Evolutionary conservation across 2,888 invertebrate species (phyloP).

Genomic region (Augochlorella aurata): DNA sequence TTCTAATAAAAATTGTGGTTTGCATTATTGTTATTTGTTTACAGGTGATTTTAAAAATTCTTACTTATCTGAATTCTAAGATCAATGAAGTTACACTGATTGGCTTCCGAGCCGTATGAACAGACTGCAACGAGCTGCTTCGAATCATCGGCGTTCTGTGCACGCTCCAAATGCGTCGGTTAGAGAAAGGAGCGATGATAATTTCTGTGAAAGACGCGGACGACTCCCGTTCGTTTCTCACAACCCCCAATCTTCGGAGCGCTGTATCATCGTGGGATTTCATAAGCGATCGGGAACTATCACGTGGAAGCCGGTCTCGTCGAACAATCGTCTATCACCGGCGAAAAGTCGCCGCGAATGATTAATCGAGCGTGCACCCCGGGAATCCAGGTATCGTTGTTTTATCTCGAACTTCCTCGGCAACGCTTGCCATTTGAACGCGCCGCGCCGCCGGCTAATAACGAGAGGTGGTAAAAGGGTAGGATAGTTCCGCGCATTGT

Average conservation of each 20-base stretch:
- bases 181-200: neutral
- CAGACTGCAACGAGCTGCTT: no score
- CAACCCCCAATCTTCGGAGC: neutral
- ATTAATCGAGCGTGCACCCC: conserved; percentile 49
- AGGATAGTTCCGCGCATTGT: conserved; percentile 56
- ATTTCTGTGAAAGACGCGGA: neutral
- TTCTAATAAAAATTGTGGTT: no score
- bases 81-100: no score
- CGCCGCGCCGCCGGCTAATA: conserved; percentile 46
- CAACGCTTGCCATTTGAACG: conserved; percentile 41
- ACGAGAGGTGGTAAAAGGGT: conserved; percentile 57
- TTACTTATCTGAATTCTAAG: no score
- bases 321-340: conserved; percentile 21
- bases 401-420: conserved; percentile 45
- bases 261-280: neutral
- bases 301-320: neutral
- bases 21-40: no score
- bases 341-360: conserved; percentile 42
- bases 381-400: conserved; percentile 39
- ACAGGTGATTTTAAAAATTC: no score
- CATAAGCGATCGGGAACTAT: neutral
- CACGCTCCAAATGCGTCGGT: no score
- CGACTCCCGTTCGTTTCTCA: neutral
- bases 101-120: no score
- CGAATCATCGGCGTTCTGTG: no score